Evolutionary conservation across 2,888 invertebrate genomes (phyloP), one percentile per base, ranked within the genome.

Genomic region (Watsonalla cultraria): DNA sequence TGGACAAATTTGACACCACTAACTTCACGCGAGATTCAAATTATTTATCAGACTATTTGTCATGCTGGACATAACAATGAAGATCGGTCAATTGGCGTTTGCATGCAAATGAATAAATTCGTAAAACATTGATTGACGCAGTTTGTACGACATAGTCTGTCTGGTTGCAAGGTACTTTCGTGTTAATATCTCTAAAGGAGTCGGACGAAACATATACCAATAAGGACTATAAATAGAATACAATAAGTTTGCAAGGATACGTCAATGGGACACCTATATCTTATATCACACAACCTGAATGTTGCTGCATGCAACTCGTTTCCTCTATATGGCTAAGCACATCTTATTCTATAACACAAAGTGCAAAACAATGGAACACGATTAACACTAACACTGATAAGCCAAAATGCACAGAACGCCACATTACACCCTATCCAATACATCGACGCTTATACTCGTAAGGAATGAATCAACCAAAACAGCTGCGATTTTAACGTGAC

Each of bases 211-310:
- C 11, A 11, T 11, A 42, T 42, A 42, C 9, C 9, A 42, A 8
- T 5, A 42, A 42, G 42, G 11, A 42, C 42, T 11, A 11, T 42
- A 42, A 42, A 11, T 42, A 42, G 5, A 11, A 11, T 42, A 11
- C 51, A 45, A 52, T 55, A 24, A 24, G 24, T 53, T 65, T 58
- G 51, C 62, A 55, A 47, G 54, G 55, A 65, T 54, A 51, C 52
- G 49, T 52, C 48, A 37, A 55, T 54, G 55, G 53, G 53, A 37
- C 11, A 37, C 37, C 45, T 54, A 56, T 62, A 59, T 52, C 61
- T 66, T 74, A 72, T 84, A 85, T 81, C 82, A 87, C 87, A 90
- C 88, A 90, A 89, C 89, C 90, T 76, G 74, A 68, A 75, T 80
- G 80, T 86, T 80, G 78, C 76, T 76, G 73, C 72, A 75, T 65